Evolutionary conservation across 2,888 invertebrate genomes (phyloP).

Genomic region (Macrosoma leucophasiata): DNA sequence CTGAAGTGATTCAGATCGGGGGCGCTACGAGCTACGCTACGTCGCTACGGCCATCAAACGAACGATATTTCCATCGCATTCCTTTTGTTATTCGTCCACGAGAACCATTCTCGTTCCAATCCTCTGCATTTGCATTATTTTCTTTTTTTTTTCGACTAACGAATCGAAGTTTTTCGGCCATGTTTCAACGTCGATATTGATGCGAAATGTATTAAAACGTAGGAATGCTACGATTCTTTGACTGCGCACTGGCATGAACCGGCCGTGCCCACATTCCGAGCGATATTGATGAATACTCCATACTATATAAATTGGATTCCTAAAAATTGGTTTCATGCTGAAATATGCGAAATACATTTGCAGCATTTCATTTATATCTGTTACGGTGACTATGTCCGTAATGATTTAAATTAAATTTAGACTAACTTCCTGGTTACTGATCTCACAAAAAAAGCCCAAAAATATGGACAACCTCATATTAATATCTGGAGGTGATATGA

Average conservation of each 20-base stretch:
- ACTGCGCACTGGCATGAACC: constrained; percentile 9
- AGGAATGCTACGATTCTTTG: constrained; percentile 27
- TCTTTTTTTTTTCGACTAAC: constrained; percentile 63
- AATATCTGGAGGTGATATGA: no score
- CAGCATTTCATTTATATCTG: no score
- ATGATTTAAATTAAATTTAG: no score
- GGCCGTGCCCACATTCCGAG: constrained; percentile 12
- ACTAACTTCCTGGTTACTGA: no score
- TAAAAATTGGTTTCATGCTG: no score
- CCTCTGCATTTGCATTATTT: constrained; percentile 60
- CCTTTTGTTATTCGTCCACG: constrained; percentile 64
- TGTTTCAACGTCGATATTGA: constrained; percentile 48
- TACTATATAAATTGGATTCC: no score
- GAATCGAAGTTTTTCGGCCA: constrained; percentile 62
- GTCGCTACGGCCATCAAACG: constrained; percentile 48
- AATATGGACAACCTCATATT: no score
- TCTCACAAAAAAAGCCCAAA: no score
- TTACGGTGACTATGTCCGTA: no score
- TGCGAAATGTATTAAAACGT: constrained; percentile 32
- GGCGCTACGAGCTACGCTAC: constrained; percentile 34
- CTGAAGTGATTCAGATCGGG: constrained; percentile 37
- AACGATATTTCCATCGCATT: constrained; percentile 55
- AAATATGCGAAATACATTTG: no score
- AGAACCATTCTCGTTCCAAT: constrained; percentile 59
- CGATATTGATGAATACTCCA: constrained; percentile 27